phyloP scores from a whole-genome alignment of 2,113 vertebrate genomes.

The Anolis carolinensis region DNA sequence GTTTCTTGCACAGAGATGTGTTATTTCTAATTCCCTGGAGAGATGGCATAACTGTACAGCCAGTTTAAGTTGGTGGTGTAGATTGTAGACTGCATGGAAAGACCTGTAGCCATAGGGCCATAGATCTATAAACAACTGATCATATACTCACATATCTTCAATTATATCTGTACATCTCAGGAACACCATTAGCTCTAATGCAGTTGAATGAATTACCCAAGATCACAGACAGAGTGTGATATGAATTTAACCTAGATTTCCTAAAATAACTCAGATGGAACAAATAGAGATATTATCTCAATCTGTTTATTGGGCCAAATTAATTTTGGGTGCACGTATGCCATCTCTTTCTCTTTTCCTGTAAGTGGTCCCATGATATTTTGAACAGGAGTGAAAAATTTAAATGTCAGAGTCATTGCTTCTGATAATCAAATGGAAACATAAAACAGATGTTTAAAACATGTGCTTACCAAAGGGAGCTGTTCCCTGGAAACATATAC shows the following conservation, averaged over 20 bases:
- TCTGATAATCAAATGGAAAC: slow-evolving; percentile 47
- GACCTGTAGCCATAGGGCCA: background rate
- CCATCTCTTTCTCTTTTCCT: slow-evolving; percentile 41
- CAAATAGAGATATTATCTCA: slow-evolving; percentile 10
- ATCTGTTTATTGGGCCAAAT: slow-evolving; percentile 25
- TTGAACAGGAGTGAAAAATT: slow-evolving; percentile 37
- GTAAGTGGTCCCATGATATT: slow-evolving; percentile 14
- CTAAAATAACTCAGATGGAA: background rate
- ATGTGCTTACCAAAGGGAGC: slow-evolving; percentile 53
- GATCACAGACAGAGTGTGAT: background rate
- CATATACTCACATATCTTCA: background rate
- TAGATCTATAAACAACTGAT: background rate
- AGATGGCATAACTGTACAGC: background rate
- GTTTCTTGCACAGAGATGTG: background rate
- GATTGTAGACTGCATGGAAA: background rate
- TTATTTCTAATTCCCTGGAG: background rate
- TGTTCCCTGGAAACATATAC: slow-evolving; percentile 49
- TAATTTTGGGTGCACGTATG: background rate
- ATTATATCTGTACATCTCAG: background rate
- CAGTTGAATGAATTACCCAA: background rate
- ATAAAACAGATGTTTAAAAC: slow-evolving; percentile 58
- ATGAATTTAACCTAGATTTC: slow-evolving; percentile 1
- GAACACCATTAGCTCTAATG: background rate
- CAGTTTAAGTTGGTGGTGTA: background rate
- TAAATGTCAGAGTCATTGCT: slow-evolving; percentile 54